phyloP scores from a whole-genome alignment of 23 tunicate genomes.

The Trididemnum miniatum region DNA sequence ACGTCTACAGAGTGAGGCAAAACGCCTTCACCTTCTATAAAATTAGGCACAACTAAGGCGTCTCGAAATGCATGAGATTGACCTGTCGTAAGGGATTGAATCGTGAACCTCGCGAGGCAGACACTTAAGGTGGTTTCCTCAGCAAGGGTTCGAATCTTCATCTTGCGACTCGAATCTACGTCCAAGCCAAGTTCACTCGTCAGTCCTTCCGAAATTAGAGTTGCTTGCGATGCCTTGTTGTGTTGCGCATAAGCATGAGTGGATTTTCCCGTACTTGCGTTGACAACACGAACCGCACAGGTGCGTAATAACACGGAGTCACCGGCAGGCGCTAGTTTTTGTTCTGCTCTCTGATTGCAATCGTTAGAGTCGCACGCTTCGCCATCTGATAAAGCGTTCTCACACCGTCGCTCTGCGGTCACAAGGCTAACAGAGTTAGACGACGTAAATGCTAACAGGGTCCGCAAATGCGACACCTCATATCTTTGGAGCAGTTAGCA shows the following conservation, averaged over 20 bases:
- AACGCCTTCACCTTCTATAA: background rate
- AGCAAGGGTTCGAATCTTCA: conserved; percentile 7
- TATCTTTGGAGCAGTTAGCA: background rate
- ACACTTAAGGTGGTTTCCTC: background rate
- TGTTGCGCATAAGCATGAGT: background rate
- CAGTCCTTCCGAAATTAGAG: conserved; percentile 1
- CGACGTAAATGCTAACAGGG: too few relatives aligned
- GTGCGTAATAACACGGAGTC: background rate
- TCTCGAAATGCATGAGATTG: background rate
- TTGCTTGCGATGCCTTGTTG: conserved; percentile 8
- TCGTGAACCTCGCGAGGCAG: background rate
- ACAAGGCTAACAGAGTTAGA: background rate
- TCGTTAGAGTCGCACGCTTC: too few relatives aligned
- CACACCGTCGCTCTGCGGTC: too few relatives aligned
- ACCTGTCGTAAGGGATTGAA: background rate
- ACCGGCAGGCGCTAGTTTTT: background rate
- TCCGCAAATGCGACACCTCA: background rate
- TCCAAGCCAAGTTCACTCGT: background rate
- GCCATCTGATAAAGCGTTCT: too few relatives aligned
- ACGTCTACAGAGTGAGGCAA: conserved; percentile 1
- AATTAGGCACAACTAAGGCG: background rate
- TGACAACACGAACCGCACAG: background rate
- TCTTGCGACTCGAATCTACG: background rate
- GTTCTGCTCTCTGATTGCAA: too few relatives aligned
- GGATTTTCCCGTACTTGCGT: background rate